Evolutionary conservation across 2,797 vertebrate genomes (phyloP), one percentile per base, ranked within the genome.

Genomic region (Spheniscus humboldti): DNA sequence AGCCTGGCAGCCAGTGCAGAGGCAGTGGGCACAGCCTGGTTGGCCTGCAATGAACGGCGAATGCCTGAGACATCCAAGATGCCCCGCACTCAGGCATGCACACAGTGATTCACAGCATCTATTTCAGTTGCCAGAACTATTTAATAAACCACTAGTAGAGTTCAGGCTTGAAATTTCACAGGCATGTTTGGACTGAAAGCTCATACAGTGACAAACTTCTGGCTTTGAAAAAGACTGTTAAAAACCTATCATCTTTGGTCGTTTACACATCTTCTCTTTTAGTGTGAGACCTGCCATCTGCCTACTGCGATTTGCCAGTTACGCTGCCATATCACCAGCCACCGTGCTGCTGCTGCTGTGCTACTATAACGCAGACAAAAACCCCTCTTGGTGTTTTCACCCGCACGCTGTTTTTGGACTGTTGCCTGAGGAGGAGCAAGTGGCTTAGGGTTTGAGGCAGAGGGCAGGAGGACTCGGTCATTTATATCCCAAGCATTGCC

Each of bases 211-310:
- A 97, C 92, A 95, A 92, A 93, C 93, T 96, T 82, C 94, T 96
- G 92, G 92, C 90, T 96, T 81, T 56, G 68, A 71, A 69, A 48
- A 53, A 95, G 59, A 47, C 84, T 94, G 93, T 76, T 91, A 91
- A 91, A 96, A 96, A 73, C 96, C 93, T 73, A 74, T 96, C 86
- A 74, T 96, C 86, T 91, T 93, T 31, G 93, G 95, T 91, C 83
- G n/a, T 87, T 95, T 89, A 93, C 88, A 92, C 93, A 92, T 91
- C 86, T 88, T 77, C 88, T 71, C 45, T 41, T 47, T 60, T 55
- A 91, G 93, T 60, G 94, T 1, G 93, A 97, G 96, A 96, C 95
- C 93, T 57, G 48, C 96, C 95, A 95, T 94, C 96, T 96, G 95
- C 92, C 93, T 90, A 13, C 77, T 45, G 83, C 1, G 1, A 76